Evolutionary conservation across 2,113 vertebrate genomes (phyloP), one percentile per base, ranked within the genome.

Genomic region (Corynorhinus townsendii): DNA sequence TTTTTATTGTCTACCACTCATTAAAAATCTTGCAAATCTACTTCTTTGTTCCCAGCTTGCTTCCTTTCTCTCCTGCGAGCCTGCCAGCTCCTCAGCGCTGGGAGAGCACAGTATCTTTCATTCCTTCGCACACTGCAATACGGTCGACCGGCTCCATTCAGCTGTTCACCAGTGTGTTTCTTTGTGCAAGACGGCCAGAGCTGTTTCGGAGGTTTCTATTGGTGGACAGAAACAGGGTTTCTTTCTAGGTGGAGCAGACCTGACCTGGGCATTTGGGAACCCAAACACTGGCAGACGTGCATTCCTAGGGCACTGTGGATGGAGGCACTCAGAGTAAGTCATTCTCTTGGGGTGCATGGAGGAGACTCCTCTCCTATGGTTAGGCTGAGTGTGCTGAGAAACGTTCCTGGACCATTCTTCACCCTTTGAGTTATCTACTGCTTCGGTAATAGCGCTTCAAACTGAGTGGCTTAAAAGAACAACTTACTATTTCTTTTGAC

Each of bases 111-210:
- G 30, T 9, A 17, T 28, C 45, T 12, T 76, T 19, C 12, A 1
- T 4, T 5, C 3, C 43, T 30, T 5, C 3, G 7, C 5, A 26
- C 14, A 0, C 15, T 4, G 28, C 6, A 2, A 26, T 62, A 12
- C 59, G 4, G 26, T 28, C 10, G 3, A 8, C 0, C 0, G 20
- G 45, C 30, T 35, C 22, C 56, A 11, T 64, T 84, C 26, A 28
- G 19, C 54, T 35, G 49, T 24, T 66, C 54, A 7, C 5, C 16
- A 80, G 26, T 3, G 9, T 62, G 52, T 11, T 14, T 38, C 54
- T 69, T 91, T 52, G 28, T 9, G 11, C 11, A n/a, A 43, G 45
- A 24, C 11, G 35, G 64, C 19, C 73, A 62, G 15, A 26, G 19
- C 7, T 52, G 16, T 43, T n/a, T n/a, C 16, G 24, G 28, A 16